Percentiles rank a stretch among this genome's conserved stretches.
These are phyloP conservation scores for Dasyurus viverrinus DNA, from an alignment of 2,113 vertebrate species.

Conservation along the genomic window DNA sequence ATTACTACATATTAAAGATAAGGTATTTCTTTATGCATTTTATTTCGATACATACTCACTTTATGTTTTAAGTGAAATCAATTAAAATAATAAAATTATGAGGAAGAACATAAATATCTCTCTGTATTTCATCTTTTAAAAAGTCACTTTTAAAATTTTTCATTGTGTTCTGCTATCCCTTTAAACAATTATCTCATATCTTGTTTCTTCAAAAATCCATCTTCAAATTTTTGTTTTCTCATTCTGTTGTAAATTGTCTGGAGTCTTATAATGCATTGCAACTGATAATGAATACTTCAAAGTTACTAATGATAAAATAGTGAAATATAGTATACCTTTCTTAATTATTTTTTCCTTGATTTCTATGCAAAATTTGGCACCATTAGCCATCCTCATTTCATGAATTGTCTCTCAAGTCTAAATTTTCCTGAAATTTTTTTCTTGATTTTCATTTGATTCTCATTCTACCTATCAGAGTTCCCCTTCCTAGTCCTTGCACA, in stretches of 20 bases:
- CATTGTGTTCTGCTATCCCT: not conserved
- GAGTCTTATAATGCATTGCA: not conserved
- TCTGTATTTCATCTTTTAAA: not conserved
- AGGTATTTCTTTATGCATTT: not conserved
- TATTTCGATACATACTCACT: too few species aligned
- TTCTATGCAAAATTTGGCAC: not conserved
- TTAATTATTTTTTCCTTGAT: not conserved
- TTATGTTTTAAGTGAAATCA: not conserved
- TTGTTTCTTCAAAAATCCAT: not conserved
- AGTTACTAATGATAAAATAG: not conserved
- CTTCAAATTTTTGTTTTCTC: not conserved
- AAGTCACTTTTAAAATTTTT: not conserved
- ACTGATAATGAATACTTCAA: not conserved
- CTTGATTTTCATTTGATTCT: not conserved
- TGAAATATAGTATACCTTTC: not conserved
- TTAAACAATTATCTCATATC: not conserved
- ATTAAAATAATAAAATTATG: not conserved
- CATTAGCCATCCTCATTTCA: not conserved
- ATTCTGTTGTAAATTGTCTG: not conserved
- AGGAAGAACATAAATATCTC: not conserved
- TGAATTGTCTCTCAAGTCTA: not conserved
- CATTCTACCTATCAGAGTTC: not conserved
- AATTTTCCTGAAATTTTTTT: not conserved
- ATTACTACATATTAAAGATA: not conserved
- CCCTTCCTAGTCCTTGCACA: not conserved